A percentile compares a stretch with the other conserved stretches of the same genome.
These are phyloP conservation scores for Archocentrus centrarchus DNA, from an alignment of 2,113 vertebrate species.

Conservation along the genomic window DNA sequence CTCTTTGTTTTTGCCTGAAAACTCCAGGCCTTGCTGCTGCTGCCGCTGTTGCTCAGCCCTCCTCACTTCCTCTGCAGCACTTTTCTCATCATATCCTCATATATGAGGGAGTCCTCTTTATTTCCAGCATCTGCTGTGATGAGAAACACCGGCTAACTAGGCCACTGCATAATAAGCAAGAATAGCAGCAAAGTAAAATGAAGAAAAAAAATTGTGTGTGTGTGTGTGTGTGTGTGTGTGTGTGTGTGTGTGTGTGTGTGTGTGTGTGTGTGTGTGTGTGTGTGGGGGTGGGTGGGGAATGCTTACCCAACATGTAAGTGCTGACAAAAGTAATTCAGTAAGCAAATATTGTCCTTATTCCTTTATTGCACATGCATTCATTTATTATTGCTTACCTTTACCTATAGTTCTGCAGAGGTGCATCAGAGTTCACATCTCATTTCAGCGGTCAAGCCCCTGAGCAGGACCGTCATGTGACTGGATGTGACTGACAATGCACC, in stretches of 20 bases:
- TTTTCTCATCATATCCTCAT: slow-evolving; percentile 48
- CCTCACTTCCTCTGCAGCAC: slow-evolving; percentile 60
- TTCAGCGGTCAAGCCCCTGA: slow-evolving; percentile 36
- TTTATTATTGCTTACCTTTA: slow-evolving; percentile 70
- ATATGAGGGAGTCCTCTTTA: slow-evolving; percentile 68
- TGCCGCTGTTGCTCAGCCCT: slow-evolving; percentile 33
- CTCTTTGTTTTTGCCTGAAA: slow-evolving; percentile 52
- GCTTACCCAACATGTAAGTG: slow-evolving; percentile 59
- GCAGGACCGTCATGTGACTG: slow-evolving; percentile 63
- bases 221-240: no score
- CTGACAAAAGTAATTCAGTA: slow-evolving; percentile 71
- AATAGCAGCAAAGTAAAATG: slow-evolving; percentile 65
- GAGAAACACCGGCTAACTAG: slow-evolving; percentile 79
- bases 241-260: no score
- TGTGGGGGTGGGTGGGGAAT: neutral
- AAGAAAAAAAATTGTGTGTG: neutral
- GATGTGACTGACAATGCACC: slow-evolving; percentile 64
- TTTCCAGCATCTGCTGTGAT: slow-evolving; percentile 74
- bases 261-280: no score
- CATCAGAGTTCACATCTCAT: slow-evolving; percentile 64
- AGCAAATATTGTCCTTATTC: slow-evolving; percentile 69
- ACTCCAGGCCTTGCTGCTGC: slow-evolving; percentile 31
- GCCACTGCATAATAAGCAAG: slow-evolving; percentile 80
- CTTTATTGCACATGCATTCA: slow-evolving; percentile 58
- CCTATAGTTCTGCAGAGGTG: slow-evolving; percentile 55